Percentiles rank a stretch among this genome's conserved stretches.
phyloP scores from a whole-genome alignment of 2,113 vertebrate species.

The Acrocephalus kingi region DNA sequence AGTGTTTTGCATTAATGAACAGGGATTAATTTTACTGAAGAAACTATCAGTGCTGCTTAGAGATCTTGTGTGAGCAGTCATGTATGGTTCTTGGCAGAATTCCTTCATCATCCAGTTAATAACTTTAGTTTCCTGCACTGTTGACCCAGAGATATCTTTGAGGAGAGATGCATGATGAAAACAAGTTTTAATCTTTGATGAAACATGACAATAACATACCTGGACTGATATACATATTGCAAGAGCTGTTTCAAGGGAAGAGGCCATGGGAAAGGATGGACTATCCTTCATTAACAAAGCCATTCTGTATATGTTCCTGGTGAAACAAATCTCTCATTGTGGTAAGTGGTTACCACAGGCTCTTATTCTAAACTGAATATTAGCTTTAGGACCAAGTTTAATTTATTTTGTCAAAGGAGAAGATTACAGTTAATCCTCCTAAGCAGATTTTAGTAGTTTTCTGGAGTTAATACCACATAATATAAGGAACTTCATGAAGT shows the following conservation, averaged over 20 bases:
- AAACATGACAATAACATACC: not conserved
- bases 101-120: slow-evolving; percentile 36
- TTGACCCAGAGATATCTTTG: slow-evolving; percentile 41
- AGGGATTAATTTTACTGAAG: slow-evolving; percentile 35
- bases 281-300: not conserved
- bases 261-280: not conserved
- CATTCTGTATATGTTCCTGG: not conserved
- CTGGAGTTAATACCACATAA: not conserved
- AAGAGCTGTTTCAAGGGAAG: not conserved
- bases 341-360: not conserved
- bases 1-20: slow-evolving; percentile 30
- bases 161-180: not conserved
- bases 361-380: not conserved
- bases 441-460: slow-evolving; percentile 2
- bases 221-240: not conserved
- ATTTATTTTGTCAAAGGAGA: not conserved
- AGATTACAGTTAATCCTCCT: not conserved
- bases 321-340: not conserved
- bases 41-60: slow-evolving; percentile 42
- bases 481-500: not conserved
- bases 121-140: slow-evolving; percentile 45
- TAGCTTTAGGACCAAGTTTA: not conserved
- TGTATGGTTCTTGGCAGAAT: slow-evolving; percentile 37
- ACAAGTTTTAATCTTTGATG: slow-evolving; percentile 40
- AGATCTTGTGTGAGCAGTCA: slow-evolving; percentile 16